A percentile compares a stretch with the other conserved stretches of the same genome.
phyloP scores from a whole-genome alignment of 2,113 vertebrate species.

The human region DNA sequence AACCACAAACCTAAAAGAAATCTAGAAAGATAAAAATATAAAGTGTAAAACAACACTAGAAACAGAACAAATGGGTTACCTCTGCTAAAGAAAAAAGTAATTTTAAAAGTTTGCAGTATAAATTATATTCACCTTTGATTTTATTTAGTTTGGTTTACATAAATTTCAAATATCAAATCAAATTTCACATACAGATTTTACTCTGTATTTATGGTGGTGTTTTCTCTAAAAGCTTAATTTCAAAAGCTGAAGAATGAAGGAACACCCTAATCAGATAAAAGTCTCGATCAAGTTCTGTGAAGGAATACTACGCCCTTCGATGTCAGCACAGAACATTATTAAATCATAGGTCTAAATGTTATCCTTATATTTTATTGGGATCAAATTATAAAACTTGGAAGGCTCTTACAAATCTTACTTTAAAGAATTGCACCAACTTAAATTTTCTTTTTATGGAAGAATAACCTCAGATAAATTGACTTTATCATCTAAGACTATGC shows the following conservation, averaged over 20 bases:
- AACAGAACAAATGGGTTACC: not conserved
- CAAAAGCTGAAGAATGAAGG: not conserved
- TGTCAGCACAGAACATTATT: not conserved
- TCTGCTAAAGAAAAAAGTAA: not conserved
- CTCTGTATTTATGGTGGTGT: constrained; percentile 8
- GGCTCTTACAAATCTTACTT: not conserved
- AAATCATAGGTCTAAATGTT: not conserved
- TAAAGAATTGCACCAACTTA: not conserved
- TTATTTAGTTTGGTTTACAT: constrained; percentile 4
- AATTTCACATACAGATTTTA: constrained; percentile 39
- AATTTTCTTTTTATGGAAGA: not conserved
- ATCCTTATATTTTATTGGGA: not conserved
- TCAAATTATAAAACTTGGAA: not conserved
- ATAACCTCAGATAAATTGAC: not conserved
- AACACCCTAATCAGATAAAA: not conserved
- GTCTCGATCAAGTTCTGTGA: not conserved
- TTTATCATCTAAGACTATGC: not conserved
- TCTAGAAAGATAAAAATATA: not conserved
- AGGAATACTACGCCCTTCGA: not conserved
- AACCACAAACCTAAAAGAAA: not conserved
- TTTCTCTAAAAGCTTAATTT: constrained; percentile 35
- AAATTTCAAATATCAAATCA: constrained; percentile 40
- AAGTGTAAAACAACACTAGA: not conserved
- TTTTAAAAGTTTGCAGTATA: not conserved
- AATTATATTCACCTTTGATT: constrained; percentile 16